phyloP scores from a whole-genome alignment of 2,113 vertebrate genomes.

The Elaphurus davidianus region DNA sequence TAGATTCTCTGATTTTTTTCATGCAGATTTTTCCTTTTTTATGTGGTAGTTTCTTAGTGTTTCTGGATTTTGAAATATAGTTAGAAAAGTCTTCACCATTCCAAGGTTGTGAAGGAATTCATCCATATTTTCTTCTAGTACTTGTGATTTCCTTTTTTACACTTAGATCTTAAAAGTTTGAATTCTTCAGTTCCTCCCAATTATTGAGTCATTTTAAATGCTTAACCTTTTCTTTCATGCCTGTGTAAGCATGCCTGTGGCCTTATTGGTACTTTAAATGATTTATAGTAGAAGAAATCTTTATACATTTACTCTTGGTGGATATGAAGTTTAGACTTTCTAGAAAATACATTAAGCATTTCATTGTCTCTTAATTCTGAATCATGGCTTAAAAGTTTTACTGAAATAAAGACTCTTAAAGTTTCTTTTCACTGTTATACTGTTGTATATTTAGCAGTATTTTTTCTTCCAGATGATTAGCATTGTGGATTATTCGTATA shows the following conservation, averaged over 20 bases:
- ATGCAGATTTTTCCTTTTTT: not conserved
- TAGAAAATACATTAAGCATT: not conserved
- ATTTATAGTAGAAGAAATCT: not conserved
- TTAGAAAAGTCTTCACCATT: not conserved
- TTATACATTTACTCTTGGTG: not conserved
- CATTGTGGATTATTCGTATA: not conserved
- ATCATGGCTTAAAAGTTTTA: not conserved
- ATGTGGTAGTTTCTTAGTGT: not conserved
- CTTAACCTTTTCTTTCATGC: not conserved
- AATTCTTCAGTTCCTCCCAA: not conserved
- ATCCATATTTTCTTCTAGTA: not conserved
- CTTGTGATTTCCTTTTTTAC: not conserved
- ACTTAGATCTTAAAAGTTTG: constrained; percentile 21
- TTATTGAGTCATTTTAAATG: not conserved
- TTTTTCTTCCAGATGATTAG: not conserved
- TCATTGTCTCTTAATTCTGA: not conserved
- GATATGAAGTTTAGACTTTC: not conserved
- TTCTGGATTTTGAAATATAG: not conserved
- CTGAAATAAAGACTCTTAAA: not conserved
- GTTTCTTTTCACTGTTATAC: constrained; percentile 21
- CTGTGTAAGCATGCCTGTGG: not conserved
- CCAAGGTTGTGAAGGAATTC: not conserved
- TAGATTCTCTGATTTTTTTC: not conserved
- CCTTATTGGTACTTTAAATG: not conserved
- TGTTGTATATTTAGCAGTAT: not conserved